Base-by-base conservation (phyloP, 2,888 invertebrate genomes). In the Brachyopa scutellaris region DNA sequence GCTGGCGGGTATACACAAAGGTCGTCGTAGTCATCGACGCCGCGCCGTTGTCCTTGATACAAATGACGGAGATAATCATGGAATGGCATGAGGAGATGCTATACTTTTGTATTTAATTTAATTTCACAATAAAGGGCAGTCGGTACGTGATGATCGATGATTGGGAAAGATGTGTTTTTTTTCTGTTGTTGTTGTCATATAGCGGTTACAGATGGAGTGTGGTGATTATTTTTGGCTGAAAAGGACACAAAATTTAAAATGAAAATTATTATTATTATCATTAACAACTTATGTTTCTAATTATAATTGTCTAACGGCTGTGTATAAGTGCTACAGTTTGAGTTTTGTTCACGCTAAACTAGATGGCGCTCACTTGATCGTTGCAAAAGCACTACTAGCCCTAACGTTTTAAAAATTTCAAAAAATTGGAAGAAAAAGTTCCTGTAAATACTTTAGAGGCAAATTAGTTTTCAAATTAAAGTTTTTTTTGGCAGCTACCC, bases 381-480 rank as follows among this genome's bases (percentile, higher is more conserved):
- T n/a, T n/a, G n/a, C n/a, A n/a, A n/a, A n/a, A n/a, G n/a, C n/a
- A n/a, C n/a, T n/a, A n/a, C n/a, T n/a, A n/a, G n/a, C n/a, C n/a
- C n/a, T n/a, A n/a, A n/a, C n/a, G n/a, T n/a, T 21, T 47, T 15
- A 26, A 21, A 47, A 23, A 2, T 23, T 0, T 26, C 2, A 7
- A 23, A n/a, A n/a, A 11, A 6, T 6, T n/a, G 21, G 1, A 21
- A 45, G 4, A 45, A 4, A 5, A 11, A 26, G 6, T 5, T 5
- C 26, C 26, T 6, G 6, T 6, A 17, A 26, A 67, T 38, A 55
- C 38, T 31, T 33, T 40, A 31, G 19, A 47, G 40, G 31, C 23
- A 40, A 62, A 77, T 23, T 47, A 62, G 47, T 70, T 57, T 70
- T 64, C 55, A 49, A 64, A 62, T 73, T 61, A 38, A 76, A 61